Conservation (phyloP, 2,888 invertebrate genomes). For the Troides oblongomaculatus region DNA sequence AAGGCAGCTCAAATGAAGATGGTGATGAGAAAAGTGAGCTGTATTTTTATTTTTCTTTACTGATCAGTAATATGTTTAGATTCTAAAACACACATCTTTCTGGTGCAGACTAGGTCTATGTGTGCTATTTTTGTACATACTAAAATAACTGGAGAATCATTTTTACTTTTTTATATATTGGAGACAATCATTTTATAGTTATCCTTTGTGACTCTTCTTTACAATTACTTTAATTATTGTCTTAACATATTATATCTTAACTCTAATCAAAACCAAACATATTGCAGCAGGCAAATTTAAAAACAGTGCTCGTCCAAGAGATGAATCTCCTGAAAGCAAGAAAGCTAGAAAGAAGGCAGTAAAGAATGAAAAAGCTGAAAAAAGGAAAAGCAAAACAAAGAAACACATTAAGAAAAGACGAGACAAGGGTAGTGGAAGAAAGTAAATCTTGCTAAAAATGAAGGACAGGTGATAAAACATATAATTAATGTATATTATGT, state of each 20-base stretch:
- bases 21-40: constrained; percentile 44
- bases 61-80: no score
- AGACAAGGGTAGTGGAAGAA: constrained; percentile 80
- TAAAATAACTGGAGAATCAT: no score
- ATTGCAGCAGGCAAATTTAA: constrained; percentile 79
- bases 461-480: not conserved
- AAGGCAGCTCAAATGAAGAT: constrained; percentile 52
- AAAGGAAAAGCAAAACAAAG: constrained; percentile 92
- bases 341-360: constrained; percentile 92
- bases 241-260: not conserved
- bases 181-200: no score
- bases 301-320: constrained; percentile 84
- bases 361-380: constrained; percentile 93
- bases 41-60: not conserved
- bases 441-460: constrained; percentile 41
- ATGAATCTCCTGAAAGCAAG: constrained; percentile 90
- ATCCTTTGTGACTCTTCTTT: no score
- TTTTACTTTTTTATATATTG: no score
- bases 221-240: not conserved
- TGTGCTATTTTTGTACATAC: no score
- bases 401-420: constrained; percentile 96
- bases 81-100: no score
- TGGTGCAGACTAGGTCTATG: no score
- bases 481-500: not conserved
- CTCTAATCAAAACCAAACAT: not conserved